These are phyloP conservation scores for Acrocephalus kingi DNA, from an alignment of 2,113 vertebrate species.

Conservation along the genomic window DNA sequence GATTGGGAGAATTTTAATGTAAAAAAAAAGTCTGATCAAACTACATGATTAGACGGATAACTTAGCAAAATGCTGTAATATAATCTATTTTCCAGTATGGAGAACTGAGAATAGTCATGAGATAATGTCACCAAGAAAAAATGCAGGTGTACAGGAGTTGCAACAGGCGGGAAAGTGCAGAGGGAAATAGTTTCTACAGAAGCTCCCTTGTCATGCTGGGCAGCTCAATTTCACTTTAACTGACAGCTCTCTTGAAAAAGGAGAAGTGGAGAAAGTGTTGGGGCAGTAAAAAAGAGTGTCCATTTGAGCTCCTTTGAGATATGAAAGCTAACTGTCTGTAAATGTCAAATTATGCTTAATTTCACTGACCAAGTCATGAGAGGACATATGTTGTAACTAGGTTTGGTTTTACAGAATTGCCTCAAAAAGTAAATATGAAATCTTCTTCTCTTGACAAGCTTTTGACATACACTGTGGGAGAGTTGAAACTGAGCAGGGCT, in stretches of 20 bases:
- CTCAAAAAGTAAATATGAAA: not conserved
- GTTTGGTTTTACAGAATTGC: not conserved
- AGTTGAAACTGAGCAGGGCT: not conserved
- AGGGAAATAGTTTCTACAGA: not conserved
- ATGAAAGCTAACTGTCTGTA: not conserved
- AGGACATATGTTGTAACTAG: not conserved
- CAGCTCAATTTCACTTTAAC: not conserved
- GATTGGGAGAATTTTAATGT: not conserved
- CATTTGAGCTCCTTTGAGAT: not conserved
- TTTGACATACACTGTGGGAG: not conserved
- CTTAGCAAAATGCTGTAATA: not conserved
- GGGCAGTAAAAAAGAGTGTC: not conserved
- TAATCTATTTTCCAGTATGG: not conserved
- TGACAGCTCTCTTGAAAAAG: not conserved
- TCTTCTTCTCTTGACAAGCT: not conserved
- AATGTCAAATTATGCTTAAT: not conserved
- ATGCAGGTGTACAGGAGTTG: not conserved
- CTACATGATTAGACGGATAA: not conserved
- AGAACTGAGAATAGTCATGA: not conserved
- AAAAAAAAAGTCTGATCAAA: not conserved
- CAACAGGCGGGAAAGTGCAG: not conserved
- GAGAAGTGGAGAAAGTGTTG: not conserved
- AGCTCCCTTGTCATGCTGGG: not conserved
- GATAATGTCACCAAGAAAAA: constrained; percentile 3
- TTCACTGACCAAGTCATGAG: fast-evolving